Base-by-base conservation (phyloP, 2,888 invertebrate genomes). In the Aphidoletes aphidimyza region DNA sequence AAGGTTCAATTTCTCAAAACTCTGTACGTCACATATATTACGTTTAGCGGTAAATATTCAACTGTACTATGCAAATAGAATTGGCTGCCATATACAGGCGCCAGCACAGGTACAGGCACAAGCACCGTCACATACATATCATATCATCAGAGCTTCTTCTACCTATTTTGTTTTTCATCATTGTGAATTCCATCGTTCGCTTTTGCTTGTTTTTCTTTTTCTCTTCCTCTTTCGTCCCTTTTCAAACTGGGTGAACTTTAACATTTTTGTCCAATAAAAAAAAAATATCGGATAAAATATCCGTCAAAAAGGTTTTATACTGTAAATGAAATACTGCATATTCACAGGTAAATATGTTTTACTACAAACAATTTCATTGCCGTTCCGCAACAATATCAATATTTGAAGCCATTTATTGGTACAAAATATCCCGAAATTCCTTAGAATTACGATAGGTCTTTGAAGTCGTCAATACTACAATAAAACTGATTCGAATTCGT, bases 1-100 rank as follows among this genome's bases (percentile, higher is more conserved):
- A 69, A 69, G 69, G 69, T 69, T 69, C 69, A 69, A 69, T 69
- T 69, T 69, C n/a, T 69, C 69, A 30, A 69, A 69, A 69, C 30
- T 69, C 9, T 69, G 30, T 30, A 69, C 69, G 69, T 69, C 69
- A 69, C 69, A 69, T 69, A 14, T 69, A 69, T 69, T 69, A 30
- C 14, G 30, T 69, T 14, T 14, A 30, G n/a, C 34, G 30, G 69
- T 69, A 17, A 69, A 5, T 69, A 30, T 30, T 17, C 30, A 69
- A 54, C 14, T 69, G 30, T 69, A 9, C 14, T 30, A 69, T 14
- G 42, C 6, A 69, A 69, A 69, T 69, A 34, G 69, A 30, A 69
- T 69, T 69, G 69, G 11, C 30, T 30, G n/a, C 22, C 5, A 0
- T n/a, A 69, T 14, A 69, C 22, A 54, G 1, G 22, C n/a, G 9